Base-by-base conservation (phyloP, 2,888 invertebrate species). In the Leuctra nigra region DNA sequence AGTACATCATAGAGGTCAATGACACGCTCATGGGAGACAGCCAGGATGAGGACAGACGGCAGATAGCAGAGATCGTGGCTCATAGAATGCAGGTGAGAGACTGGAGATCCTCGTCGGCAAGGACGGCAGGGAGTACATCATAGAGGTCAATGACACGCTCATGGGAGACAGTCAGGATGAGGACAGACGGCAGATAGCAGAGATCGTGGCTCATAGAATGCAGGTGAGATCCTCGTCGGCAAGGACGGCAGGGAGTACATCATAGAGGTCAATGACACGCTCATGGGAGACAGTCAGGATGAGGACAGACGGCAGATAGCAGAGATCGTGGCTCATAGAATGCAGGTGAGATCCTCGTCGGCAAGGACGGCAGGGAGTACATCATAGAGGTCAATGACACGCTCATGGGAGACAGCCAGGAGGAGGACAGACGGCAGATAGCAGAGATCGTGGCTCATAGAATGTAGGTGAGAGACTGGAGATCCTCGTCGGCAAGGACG, bases 151-250 rank as follows among this genome's bases (percentile, higher is more conserved):
- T 69, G 97, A 96, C 71, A 87, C 91, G 0, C 79, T 98, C 64
- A 86, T 97, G 77, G 95, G 97, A 0, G 97, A 97, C 71, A 84
- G 91, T 2, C 97, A 98, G 73, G 98, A 98, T 69, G 97, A 98
- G 67, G 97, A 98, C 73, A 82, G 97, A 23, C 82, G 94, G 63
- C 86, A 93, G 68, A 93, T 98, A 64, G 91, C 95, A 0, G 97
- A 98, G 65, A 77, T 98, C 55, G 94, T 96, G 11, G 79, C 91
- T 39, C 83, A 88, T 53, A 84, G 91, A 66, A 96, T 98, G 96
- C 93, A n/a, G n/a, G n/a, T n/a, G 92, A 95, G 68, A 82, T 94
- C 55, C 85, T 96, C 59, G 92, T 93, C 44, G 91, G 86, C 54
- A 94, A 95, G 71, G 95, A 96, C 69, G 95, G 95, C 1, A 83